phyloP scores from a whole-genome alignment of 2,888 invertebrate genomes.

The Molanna angustata region DNA sequence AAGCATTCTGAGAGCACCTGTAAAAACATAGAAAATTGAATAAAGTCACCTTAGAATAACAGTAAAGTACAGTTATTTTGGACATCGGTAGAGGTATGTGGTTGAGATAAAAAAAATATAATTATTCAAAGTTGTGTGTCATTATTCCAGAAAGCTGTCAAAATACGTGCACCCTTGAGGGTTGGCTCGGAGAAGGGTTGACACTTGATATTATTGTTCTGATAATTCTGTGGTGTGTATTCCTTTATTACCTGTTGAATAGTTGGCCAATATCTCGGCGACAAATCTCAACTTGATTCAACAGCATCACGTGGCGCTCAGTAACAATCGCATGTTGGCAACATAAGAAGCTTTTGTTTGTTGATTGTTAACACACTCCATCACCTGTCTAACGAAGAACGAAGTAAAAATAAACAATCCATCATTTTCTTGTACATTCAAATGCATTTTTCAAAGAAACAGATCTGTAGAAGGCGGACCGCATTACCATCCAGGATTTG shows the following conservation, averaged over 20 bases:
- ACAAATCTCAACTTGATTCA: constrained; percentile 5
- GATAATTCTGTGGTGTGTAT: too few species aligned
- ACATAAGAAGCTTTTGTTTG: too few species aligned
- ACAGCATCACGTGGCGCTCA: too few species aligned
- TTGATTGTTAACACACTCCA: too few species aligned
- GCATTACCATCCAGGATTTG: too few species aligned
- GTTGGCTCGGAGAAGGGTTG: constrained; percentile 8
- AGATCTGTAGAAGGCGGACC: too few species aligned
- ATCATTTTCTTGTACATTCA: too few species aligned
- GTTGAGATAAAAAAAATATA: neutral
- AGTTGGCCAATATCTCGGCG: constrained; percentile 9
- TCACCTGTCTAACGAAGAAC: too few species aligned
- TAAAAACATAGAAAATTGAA: constrained; percentile 11
- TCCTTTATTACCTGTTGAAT: constrained; percentile 9
- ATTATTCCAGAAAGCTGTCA: constrained; percentile 12
- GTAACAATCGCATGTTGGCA: too few species aligned
- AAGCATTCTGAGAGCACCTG: constrained; percentile 13
- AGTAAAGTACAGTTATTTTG: constrained; percentile 6
- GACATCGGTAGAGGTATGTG: constrained; percentile 1
- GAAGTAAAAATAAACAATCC: too few species aligned
- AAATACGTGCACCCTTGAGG: constrained; percentile 8
- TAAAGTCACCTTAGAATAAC: constrained; percentile 12
- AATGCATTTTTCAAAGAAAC: too few species aligned
- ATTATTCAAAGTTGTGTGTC: constrained; percentile 14
- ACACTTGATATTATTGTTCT: neutral